Conservation (phyloP, 2,797 vertebrate species). For the Bradypodion pumilum region DNA sequence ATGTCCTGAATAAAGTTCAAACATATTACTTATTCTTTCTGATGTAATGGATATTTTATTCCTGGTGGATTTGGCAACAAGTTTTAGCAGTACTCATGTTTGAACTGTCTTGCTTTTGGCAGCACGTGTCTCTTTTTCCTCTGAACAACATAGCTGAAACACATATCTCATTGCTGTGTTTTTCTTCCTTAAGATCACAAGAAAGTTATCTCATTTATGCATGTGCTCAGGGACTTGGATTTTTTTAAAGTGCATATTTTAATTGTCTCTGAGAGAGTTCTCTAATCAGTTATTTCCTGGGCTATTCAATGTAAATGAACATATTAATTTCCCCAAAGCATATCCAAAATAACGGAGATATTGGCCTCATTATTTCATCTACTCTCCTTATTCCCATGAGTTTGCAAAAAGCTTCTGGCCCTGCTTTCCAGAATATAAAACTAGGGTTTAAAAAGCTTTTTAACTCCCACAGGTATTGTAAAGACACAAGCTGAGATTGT, state of each 20-base stretch:
- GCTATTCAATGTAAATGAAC: not conserved
- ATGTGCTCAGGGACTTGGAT: not conserved
- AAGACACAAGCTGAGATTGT: not conserved
- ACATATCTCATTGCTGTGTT: not conserved
- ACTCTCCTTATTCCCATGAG: not conserved
- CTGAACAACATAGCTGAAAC: conserved; percentile 1
- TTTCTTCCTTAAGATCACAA: not conserved
- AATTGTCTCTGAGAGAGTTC: not conserved
- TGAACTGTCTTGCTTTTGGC: not conserved
- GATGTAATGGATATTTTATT: conserved; percentile 12
- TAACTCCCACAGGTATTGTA: not conserved
- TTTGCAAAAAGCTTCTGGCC: not conserved
- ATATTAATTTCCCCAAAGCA: not conserved
- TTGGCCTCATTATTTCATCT: not conserved
- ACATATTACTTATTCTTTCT: conserved; percentile 13
- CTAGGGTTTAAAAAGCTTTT: not conserved
- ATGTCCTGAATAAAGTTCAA: not conserved
- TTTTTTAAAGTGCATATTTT: not conserved
- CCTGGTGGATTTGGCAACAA: not conserved
- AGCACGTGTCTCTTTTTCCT: not conserved
- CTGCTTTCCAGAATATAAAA: not conserved
- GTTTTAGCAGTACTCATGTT: not conserved
- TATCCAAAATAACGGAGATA: not conserved
- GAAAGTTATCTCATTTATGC: not conserved
- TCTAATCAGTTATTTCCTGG: conserved; percentile 2